A percentile compares a stretch with the other conserved stretches of the same genome.
Conservation (phyloP, 2,113 vertebrate genomes). For the Psittacus erithacus region DNA sequence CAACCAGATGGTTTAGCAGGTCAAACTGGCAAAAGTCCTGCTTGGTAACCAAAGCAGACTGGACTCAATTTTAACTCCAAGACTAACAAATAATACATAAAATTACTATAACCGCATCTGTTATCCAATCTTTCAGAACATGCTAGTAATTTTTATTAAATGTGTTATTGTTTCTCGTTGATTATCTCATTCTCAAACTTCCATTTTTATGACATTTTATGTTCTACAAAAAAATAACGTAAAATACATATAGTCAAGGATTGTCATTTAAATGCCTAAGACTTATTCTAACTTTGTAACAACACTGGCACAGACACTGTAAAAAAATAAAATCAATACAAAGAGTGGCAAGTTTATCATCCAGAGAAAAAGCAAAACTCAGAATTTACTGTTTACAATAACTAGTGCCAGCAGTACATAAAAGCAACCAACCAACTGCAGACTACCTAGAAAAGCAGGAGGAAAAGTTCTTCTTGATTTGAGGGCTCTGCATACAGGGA, state of each 20-base stretch:
- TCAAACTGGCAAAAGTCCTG: constrained; percentile 39
- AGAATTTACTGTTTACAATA: background rate
- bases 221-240: background rate
- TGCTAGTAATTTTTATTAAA: background rate
- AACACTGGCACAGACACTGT: background rate
- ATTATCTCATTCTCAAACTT: background rate
- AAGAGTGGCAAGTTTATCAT: background rate
- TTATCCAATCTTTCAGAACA: background rate
- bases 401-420: background rate
- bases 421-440: background rate
- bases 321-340: background rate
- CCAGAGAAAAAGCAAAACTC: background rate
- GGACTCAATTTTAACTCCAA: constrained; percentile 27
- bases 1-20: constrained; percentile 32
- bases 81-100: constrained; percentile 22
- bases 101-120: background rate
- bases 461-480: background rate
- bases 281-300: background rate
- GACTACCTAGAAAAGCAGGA: background rate
- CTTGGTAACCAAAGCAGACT: background rate
- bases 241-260: background rate
- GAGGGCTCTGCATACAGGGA: background rate
- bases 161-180: background rate
- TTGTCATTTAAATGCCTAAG: background rate
- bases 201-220: background rate